These are phyloP conservation scores for Bombus superbus DNA, from an alignment of 1,140 invertebrate genomes.

Conservation along the genomic window DNA sequence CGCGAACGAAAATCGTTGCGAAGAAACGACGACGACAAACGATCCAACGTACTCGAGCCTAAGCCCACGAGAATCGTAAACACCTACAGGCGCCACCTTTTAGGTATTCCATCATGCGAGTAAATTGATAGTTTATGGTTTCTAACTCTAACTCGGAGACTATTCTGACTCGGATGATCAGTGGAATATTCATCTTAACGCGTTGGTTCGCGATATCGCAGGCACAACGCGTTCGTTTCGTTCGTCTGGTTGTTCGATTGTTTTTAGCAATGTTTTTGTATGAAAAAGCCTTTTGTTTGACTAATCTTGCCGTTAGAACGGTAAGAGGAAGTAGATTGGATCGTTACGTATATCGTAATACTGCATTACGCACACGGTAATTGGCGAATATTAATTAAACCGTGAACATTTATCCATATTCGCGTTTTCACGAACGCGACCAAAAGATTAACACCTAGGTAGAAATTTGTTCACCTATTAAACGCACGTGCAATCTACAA, in stretches of 20 bases:
- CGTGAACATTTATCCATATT: too few species aligned
- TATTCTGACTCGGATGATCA: neutral
- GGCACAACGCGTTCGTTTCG: neutral
- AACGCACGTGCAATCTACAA: too few species aligned
- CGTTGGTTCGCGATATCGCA: too few species aligned
- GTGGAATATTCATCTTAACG: too few species aligned
- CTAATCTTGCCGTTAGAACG: neutral
- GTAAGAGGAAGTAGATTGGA: neutral
- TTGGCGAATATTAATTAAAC: too few species aligned
- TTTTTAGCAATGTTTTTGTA: neutral
- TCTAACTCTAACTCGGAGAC: neutral
- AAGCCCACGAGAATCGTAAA: neutral
- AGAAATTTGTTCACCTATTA: too few species aligned
- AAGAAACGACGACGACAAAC: neutral
- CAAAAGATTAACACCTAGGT: too few species aligned
- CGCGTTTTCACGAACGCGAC: too few species aligned
- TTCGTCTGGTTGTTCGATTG: neutral
- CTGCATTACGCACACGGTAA: too few species aligned
- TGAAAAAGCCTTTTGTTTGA: neutral
- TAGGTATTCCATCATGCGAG: neutral
- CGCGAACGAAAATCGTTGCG: constrained; percentile 57
- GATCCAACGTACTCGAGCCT: neutral
- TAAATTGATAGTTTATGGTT: neutral
- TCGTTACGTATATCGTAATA: neutral
- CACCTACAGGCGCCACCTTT: neutral